Evolutionary conservation across 2,113 vertebrate species (phyloP).

Genomic region (Xenus cinereus): DNA sequence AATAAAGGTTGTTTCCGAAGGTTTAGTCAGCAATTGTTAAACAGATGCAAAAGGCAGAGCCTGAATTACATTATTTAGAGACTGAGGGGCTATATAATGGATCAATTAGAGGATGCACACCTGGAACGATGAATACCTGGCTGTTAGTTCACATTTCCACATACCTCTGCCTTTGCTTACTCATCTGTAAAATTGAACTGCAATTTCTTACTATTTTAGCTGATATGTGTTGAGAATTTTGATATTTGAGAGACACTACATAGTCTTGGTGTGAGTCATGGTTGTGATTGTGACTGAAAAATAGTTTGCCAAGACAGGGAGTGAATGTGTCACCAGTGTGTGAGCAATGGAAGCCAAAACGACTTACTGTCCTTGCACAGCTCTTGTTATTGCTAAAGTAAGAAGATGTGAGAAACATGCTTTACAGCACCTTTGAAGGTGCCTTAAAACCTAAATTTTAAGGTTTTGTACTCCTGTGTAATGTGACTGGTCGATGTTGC

Average conservation of each 20-base stretch:
- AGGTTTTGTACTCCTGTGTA: neutral
- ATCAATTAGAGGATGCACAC: neutral
- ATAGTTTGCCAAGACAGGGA: neutral
- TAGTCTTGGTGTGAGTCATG: fast-evolving
- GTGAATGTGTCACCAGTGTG: neutral
- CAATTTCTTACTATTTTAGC: neutral
- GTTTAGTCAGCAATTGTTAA: neutral
- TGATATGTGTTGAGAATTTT: neutral
- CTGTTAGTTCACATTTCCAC: neutral
- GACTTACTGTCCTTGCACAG: neutral
- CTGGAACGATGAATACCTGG: neutral
- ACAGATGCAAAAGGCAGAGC: neutral
- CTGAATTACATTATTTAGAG: neutral
- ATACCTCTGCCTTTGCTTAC: neutral
- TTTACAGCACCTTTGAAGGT: neutral
- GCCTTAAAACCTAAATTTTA: neutral
- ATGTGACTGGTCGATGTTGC: neutral
- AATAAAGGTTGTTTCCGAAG: neutral
- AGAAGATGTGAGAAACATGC: neutral
- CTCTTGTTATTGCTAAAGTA: neutral
- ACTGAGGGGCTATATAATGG: neutral
- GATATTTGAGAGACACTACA: neutral
- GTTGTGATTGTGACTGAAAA: neutral
- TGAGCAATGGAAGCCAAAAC: neutral
- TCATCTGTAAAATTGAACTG: neutral